A percentile compares a stretch with the other conserved stretches of the same genome.
These are phyloP conservation scores for Pangasius mekongensis DNA, from an alignment of 2,797 vertebrate species.

Conservation along the genomic window DNA sequence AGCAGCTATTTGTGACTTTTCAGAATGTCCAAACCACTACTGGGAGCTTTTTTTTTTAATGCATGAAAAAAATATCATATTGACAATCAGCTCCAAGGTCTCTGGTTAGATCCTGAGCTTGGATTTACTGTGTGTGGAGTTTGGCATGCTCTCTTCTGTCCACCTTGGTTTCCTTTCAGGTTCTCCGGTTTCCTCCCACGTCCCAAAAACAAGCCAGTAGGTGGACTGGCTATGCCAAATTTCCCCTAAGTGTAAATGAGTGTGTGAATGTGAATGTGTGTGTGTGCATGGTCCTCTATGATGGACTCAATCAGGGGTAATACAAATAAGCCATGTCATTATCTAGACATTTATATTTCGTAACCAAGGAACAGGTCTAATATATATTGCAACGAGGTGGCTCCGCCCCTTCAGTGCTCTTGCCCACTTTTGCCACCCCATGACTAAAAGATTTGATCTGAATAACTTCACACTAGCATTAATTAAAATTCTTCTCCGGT, in stretches of 20 bases:
- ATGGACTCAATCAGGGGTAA: neutral
- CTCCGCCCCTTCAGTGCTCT: too few species aligned
- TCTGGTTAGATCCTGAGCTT: neutral
- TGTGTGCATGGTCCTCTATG: neutral
- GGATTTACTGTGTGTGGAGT: neutral
- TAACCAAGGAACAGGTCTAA: neutral
- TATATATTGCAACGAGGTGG: neutral
- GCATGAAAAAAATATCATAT: neutral
- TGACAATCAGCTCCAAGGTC: neutral
- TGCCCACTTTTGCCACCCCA: neutral
- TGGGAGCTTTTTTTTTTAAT: neutral
- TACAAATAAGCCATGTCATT: neutral
- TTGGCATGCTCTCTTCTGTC: neutral
- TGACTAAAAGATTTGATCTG: neutral
- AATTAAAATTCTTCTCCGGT: constrained; percentile 52
- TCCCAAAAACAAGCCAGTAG: too few species aligned
- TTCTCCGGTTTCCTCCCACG: neutral
- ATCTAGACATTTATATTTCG: neutral
- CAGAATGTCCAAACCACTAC: neutral
- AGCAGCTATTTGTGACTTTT: neutral
- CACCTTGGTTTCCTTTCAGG: neutral
- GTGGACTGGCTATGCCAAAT: neutral
- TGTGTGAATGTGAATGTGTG: neutral
- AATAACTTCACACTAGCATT: constrained; percentile 40
- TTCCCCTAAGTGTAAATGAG: neutral